phyloP scores from a whole-genome alignment of 1,140 invertebrate genomes.

The Penaeus chinensis region DNA sequence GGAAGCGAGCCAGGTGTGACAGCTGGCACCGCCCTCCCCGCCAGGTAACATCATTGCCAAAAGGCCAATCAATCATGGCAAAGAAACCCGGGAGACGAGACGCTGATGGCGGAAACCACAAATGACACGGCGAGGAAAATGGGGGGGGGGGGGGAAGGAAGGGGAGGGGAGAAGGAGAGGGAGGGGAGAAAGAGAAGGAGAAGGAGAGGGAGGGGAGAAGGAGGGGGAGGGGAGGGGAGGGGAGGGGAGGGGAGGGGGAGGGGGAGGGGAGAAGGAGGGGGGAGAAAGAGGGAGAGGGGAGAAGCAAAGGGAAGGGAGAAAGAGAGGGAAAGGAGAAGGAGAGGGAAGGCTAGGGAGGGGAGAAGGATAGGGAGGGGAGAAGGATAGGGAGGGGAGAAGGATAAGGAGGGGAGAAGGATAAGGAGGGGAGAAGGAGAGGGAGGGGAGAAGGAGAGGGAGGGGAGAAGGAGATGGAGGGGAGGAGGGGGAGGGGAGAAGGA shows the following conservation, averaged over 20 bases:
- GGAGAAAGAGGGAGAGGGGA: neutral
- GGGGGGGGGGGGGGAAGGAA: neutral
- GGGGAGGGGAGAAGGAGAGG: no score
- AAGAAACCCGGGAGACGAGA: no score
- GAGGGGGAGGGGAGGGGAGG: slow-evolving; percentile 7
- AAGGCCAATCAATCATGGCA: no score
- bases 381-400: neutral
- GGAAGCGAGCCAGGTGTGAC: no score
- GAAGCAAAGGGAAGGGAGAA: no score
- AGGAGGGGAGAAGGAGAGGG: no score
- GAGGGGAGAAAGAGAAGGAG: neutral
- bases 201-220: slow-evolving; percentile 1
- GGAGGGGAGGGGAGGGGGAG: slow-evolving; percentile 16
- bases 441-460: neutral
- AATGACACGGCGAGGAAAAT: no score
- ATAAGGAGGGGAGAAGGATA: neutral
- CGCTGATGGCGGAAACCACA: no score
- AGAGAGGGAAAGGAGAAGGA: neutral
- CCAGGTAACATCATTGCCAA: no score
- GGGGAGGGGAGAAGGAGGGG: slow-evolving; percentile 16
- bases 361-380: slow-evolving; percentile 8
- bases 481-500: neutral
- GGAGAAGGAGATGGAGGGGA: neutral
- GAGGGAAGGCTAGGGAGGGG: slow-evolving; percentile 2
- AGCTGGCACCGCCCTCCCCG: no score